A percentile compares a stretch with the other conserved stretches of the same genome.
Evolutionary conservation across 2,888 invertebrate genomes (phyloP).

Genomic region (Synanthedon vespiformis): DNA sequence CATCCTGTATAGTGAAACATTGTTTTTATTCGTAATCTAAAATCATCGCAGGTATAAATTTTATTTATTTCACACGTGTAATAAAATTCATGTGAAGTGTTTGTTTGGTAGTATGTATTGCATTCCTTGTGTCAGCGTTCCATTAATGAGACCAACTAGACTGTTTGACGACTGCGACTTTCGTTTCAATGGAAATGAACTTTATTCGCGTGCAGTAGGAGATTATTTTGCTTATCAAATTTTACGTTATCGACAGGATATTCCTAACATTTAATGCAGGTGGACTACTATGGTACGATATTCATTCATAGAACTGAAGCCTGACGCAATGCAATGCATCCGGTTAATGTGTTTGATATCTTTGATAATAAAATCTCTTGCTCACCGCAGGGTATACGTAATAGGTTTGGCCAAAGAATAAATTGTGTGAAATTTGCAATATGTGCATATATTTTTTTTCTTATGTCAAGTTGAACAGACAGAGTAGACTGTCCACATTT

Average conservation of each 20-base stretch:
- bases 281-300: slow-evolving; percentile 20
- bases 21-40: too few relatives aligned
- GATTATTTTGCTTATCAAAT: not conserved
- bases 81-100: too few relatives aligned
- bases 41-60: too few relatives aligned
- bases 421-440: too few relatives aligned
- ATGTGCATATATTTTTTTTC: too few relatives aligned
- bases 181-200: not conserved
- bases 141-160: not conserved
- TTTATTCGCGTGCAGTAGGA: not conserved
- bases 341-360: slow-evolving; percentile 9
- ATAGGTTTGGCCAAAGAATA: not conserved
- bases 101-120: too few relatives aligned
- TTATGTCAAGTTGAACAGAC: too few relatives aligned
- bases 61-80: too few relatives aligned
- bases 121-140: too few relatives aligned
- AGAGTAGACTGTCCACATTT: too few relatives aligned
- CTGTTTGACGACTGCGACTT: not conserved
- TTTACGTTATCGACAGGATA: slow-evolving; percentile 42
- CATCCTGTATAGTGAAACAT: too few relatives aligned
- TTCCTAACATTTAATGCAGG: slow-evolving; percentile 30
- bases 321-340: slow-evolving; percentile 33
- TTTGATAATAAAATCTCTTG: not conserved
- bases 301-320: slow-evolving; percentile 31
- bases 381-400: not conserved